These are phyloP conservation scores for Anguilla obscura DNA, from an alignment of 2,797 vertebrate genomes.

Conservation along the genomic window DNA sequence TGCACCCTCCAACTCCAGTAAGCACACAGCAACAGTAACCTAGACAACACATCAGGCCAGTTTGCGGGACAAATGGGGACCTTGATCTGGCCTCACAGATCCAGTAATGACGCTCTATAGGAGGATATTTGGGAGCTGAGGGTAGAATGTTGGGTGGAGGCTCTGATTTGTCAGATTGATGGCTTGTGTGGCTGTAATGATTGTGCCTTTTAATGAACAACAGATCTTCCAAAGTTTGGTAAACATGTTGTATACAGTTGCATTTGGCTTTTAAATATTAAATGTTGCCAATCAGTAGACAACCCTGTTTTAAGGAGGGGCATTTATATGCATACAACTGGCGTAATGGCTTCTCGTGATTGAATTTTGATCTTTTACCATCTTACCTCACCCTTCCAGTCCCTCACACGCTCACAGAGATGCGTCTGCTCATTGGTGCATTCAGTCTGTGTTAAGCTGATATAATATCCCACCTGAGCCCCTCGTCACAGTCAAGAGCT, in stretches of 20 bases:
- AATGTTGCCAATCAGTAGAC: background rate
- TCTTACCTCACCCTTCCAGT: background rate
- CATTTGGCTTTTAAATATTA: background rate
- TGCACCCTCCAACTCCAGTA: background rate
- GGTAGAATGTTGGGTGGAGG: background rate
- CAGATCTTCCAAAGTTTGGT: constrained; percentile 13
- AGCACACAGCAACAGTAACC: background rate
- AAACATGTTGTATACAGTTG: constrained; percentile 1
- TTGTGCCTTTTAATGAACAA: constrained; percentile 6
- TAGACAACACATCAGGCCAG: background rate
- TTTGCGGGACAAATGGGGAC: too few relatives aligned
- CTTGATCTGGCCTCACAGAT: background rate
- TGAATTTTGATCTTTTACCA: background rate
- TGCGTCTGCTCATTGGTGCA: background rate
- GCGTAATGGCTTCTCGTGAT: background rate
- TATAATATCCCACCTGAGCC: background rate
- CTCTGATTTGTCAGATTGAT: background rate
- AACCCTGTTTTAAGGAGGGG: background rate
- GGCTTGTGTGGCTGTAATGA: background rate
- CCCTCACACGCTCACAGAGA: background rate
- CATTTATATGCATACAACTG: background rate
- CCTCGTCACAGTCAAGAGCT: background rate
- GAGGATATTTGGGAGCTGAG: background rate
- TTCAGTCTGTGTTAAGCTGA: background rate
- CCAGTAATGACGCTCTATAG: background rate